Conservation (phyloP, 1,140 invertebrate species). For the Myzus persicae region DNA sequence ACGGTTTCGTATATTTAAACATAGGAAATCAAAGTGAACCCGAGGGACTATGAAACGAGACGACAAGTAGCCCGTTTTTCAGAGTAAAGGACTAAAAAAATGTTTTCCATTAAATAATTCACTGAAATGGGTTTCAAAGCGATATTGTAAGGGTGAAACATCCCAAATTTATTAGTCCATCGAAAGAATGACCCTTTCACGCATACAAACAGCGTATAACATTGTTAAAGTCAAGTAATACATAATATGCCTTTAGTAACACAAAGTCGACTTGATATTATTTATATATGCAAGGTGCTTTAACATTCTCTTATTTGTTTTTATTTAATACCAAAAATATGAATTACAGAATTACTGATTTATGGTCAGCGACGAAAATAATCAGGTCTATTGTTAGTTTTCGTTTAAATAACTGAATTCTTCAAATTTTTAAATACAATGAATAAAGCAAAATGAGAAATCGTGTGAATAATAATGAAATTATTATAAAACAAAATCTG, state of each 20-base stretch:
- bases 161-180: not conserved
- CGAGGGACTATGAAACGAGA: not conserved
- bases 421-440: no score
- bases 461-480: no score
- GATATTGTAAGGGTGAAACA: not conserved
- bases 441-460: no score
- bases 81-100: not conserved
- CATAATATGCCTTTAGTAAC: not conserved
- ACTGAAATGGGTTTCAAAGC: not conserved
- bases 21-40: not conserved
- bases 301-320: not conserved
- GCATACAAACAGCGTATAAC: not conserved
- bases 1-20: not conserved
- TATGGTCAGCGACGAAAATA: not conserved
- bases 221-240: not conserved
- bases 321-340: not conserved
- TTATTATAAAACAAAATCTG: no score
- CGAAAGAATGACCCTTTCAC: not conserved
- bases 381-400: no score
- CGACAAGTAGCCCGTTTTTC: slow-evolving; percentile 14
- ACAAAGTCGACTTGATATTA: not conserved
- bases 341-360: not conserved
- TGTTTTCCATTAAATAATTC: slow-evolving; percentile 29
- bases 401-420: no score
- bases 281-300: not conserved